Evolutionary conservation across 2,113 vertebrate genomes (phyloP), one percentile per base, ranked within the genome.

Genomic region (Lepisosteus osseus): DNA sequence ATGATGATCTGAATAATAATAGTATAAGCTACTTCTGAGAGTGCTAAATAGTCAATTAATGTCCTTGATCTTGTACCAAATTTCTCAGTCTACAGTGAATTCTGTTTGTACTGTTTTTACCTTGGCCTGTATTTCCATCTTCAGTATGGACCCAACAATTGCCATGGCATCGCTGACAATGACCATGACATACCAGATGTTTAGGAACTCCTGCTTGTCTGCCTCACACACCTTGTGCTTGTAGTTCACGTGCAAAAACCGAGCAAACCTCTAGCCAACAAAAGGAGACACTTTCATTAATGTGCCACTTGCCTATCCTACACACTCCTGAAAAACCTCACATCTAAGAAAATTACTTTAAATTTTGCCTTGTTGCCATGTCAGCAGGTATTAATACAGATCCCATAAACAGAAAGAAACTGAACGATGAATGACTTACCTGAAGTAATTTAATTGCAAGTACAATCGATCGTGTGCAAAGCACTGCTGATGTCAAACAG

Each of bases 101-200:
- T 13, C 14, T 6, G 3, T 5, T 13, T n/a, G n/a, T 13, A 59
- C 57, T 3, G 13, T n/a, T 59, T 13, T 79, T 82, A 98, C 97
- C 95, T 98, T 99, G 54, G 94, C 92, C 82, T 96, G 96, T 86
- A 99, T 99, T 92, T 98, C 95, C 94, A 98, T 98, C 86, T 99
- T 99, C 79, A 99, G 85, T 82, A 99, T 87, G 14, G 95, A 97
- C 43, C 97, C 97, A 63, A 92, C 78, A 64, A 98, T 92, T 15
- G 96, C 94, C 92, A 99, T 83, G 29, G 95, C 77, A 78, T 99
- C 97, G 6, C 97, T 98, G 86, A 95, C 71, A 0, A 96, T 97
- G 41, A 98, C 91, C 82, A 99, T 81, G 81, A 98, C 54, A 6
- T 98, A 98, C 97, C 97, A 99, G n/a, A 95, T 92, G 0, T 95